phyloP scores from a whole-genome alignment of 2,888 invertebrate genomes.

The Pseudococcus viburni region DNA sequence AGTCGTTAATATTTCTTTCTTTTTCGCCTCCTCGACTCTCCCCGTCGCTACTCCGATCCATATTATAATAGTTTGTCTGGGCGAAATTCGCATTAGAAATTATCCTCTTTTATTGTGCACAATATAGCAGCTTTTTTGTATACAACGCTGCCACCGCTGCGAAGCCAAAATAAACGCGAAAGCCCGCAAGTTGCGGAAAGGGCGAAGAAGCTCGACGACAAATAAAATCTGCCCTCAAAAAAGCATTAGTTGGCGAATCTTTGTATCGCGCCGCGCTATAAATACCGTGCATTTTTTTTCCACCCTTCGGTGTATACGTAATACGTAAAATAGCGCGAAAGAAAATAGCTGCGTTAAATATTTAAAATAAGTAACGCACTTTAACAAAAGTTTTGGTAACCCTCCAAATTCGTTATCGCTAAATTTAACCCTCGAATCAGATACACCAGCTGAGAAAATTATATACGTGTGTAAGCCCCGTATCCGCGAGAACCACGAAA shows the following conservation, averaged over 20 bases:
- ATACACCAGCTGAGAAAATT: slow-evolving; percentile 37
- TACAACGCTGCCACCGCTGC: background rate
- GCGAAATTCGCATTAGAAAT: slow-evolving; percentile 31
- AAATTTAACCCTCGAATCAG: slow-evolving; percentile 52
- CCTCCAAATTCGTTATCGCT: slow-evolving; percentile 57
- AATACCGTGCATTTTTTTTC: slow-evolving; percentile 10
- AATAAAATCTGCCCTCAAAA: slow-evolving; percentile 44
- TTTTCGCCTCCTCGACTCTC: background rate
- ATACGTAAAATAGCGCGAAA: background rate
- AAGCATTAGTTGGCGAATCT: slow-evolving; percentile 41
- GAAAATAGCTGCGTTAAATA: slow-evolving; percentile 57
- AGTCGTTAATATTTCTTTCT: slow-evolving; percentile 43
- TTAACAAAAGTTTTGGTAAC: slow-evolving; percentile 57
- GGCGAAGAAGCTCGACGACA: slow-evolving; percentile 29
- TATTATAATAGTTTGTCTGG: slow-evolving; percentile 3
- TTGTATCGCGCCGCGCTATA: slow-evolving; percentile 24
- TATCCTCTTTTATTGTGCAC: slow-evolving; percentile 11
- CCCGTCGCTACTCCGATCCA: background rate
- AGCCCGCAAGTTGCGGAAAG: background rate
- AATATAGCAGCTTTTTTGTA: slow-evolving; percentile 7
- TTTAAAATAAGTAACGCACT: slow-evolving; percentile 53
- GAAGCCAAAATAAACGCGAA: background rate
- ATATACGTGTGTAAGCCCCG: background rate
- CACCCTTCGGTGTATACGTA: background rate
- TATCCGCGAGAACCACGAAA: no score